Evolutionary conservation across 2,888 invertebrate species (phyloP).

Genomic region (Altica lythri): DNA sequence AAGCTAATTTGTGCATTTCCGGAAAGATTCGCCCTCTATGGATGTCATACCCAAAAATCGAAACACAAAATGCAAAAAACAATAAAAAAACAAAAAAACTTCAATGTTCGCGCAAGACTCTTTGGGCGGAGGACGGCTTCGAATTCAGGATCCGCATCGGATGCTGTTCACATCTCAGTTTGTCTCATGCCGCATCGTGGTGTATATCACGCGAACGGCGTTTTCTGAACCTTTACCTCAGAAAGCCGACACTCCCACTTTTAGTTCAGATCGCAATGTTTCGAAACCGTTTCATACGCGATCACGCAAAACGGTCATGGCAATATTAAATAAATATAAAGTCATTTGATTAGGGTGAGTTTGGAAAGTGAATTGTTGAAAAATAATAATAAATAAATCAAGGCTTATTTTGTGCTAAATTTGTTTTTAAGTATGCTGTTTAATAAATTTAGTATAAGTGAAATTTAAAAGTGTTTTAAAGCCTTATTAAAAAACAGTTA

Average conservation of each 20-base stretch:
- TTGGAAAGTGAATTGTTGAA: slow-evolving; percentile 6
- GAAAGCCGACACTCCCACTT: slow-evolving; percentile 44
- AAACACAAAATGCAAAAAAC: slow-evolving; percentile 1
- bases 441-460: no score
- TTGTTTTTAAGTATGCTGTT: no score
- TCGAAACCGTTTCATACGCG: slow-evolving; percentile 10
- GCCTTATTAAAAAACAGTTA: no score
- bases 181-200: slow-evolving; percentile 13
- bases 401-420: no score
- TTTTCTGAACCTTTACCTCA: slow-evolving; percentile 20
- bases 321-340: slow-evolving; percentile 1
- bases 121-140: slow-evolving; percentile 49
- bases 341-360: slow-evolving; percentile 21
- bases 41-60: neutral
- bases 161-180: slow-evolving; percentile 36
- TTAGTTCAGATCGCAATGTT: slow-evolving; percentile 15
- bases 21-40: no score
- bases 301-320: neutral
- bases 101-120: slow-evolving; percentile 35
- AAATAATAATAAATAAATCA: neutral
- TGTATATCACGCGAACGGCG: slow-evolving; percentile 31
- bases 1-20: no score
- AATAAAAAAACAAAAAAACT: slow-evolving; percentile 20
- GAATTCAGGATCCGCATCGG: slow-evolving; percentile 45
- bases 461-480: no score